Percentiles rank a stretch among this genome's conserved stretches.
Evolutionary conservation across 1,140 invertebrate genomes (phyloP).

Genomic region (Drosophila sucinea): DNA sequence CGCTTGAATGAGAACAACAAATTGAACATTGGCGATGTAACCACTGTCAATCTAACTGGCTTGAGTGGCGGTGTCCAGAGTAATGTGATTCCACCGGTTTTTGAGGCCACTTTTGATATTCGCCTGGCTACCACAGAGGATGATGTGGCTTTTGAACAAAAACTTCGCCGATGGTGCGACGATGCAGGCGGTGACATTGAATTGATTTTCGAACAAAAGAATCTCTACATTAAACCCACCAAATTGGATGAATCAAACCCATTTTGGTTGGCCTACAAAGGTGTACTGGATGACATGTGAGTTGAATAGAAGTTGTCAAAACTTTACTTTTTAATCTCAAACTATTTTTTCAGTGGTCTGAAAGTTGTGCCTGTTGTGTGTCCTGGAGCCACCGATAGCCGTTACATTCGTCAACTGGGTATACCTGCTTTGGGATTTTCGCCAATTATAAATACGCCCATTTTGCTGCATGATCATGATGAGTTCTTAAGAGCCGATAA

Average conservation of each 20-base stretch:
- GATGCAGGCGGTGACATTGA: constrained; percentile 91
- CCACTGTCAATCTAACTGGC: constrained; percentile 93
- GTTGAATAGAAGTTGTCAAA: constrained; percentile 85
- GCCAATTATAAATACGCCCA: constrained; percentile 89
- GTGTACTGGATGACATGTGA: constrained; percentile 85
- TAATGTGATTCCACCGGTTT: constrained; percentile 94
- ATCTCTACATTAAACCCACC: constrained; percentile 86
- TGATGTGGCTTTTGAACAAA: constrained; percentile 88
- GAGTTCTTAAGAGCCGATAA: constrained; percentile 88
- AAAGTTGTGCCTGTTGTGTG: constrained; percentile 88
- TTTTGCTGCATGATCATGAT: constrained; percentile 90
- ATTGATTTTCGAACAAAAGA: constrained; percentile 89
- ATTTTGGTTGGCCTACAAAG: constrained; percentile 91
- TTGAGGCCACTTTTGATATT: constrained; percentile 91
- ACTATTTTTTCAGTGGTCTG: constrained; percentile 81
- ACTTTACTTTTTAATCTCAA: background rate
- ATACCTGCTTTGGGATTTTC: constrained; percentile 90
- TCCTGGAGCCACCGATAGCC: constrained; percentile 90
- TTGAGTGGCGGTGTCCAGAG: constrained; percentile 94
- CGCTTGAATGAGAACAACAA: constrained; percentile 86
- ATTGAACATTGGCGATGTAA: constrained; percentile 91
- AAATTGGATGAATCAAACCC: constrained; percentile 88
- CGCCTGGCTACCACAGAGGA: constrained; percentile 89
- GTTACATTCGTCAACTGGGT: constrained; percentile 89
- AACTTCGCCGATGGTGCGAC: constrained; percentile 88